Conservation (phyloP, 1,140 invertebrate genomes). For the Drosophila littoralis region DNA sequence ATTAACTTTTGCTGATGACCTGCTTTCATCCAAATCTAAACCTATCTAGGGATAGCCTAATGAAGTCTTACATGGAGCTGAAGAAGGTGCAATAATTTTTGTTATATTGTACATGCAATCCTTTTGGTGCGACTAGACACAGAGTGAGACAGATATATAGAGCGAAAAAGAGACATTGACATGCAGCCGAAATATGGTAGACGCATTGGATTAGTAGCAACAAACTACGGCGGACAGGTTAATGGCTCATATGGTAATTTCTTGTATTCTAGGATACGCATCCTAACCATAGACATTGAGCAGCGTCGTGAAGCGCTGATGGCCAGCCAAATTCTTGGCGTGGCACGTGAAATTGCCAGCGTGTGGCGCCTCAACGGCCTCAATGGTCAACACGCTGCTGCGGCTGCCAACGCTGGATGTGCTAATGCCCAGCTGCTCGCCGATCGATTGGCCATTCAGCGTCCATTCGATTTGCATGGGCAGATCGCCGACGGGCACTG, state of each 20-base stretch:
- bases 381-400: slow-evolving; percentile 88
- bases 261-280: slow-evolving; percentile 8
- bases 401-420: slow-evolving; percentile 87
- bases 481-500: slow-evolving; percentile 90
- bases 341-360: slow-evolving; percentile 89
- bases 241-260: not conserved
- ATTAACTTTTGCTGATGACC: too few relatives aligned
- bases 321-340: slow-evolving; percentile 88
- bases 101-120: slow-evolving; percentile 56
- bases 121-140: slow-evolving; percentile 41
- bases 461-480: slow-evolving; percentile 90
- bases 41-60: not conserved
- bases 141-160: slow-evolving; percentile 23
- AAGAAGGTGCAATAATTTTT: slow-evolving; percentile 15
- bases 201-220: slow-evolving; percentile 52
- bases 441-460: slow-evolving; percentile 87
- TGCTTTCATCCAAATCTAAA: too few relatives aligned
- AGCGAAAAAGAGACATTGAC: slow-evolving; percentile 26
- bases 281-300: slow-evolving; percentile 83
- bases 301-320: slow-evolving; percentile 68
- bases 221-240: slow-evolving; percentile 44
- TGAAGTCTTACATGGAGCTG: not conserved
- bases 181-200: slow-evolving; percentile 51
- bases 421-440: slow-evolving; percentile 84
- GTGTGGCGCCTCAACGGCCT: slow-evolving; percentile 87